Base-by-base conservation (phyloP, 2,113 vertebrate genomes). In the Nerophis ophidion region DNA sequence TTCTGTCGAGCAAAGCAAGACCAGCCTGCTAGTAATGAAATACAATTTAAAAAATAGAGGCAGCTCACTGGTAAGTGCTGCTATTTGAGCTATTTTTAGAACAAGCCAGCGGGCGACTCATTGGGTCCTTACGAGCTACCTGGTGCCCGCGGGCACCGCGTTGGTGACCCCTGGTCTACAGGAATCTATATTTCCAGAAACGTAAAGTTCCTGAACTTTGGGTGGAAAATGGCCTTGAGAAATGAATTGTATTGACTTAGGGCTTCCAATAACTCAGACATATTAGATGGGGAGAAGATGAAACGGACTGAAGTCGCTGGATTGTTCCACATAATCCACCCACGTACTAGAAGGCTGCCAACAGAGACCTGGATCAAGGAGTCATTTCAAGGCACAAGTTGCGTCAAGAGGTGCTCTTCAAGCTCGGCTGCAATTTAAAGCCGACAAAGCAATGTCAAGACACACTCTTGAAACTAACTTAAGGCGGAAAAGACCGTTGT, bases 351-450 rank as follows among this genome's bases (percentile, higher is more conserved):
- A 70, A 56, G 44, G 14, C 44, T 7, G 58, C 63, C 70, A 61
- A 68, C 36, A 61, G 63, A 75, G 66, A 54, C 51, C 48, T 65
- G 36, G 61, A 49, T 55, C 50, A 65, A 53, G 48, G 66, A 62
- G 45, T 57, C 46, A 60, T 47, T 59, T 48, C 38, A 70, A 76
- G 61, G 70, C 35, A 26, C 61, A 35, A 57, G 47, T 19, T 49
- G 48, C 8, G 5, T 49, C 11, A 12, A 14, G 26, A 33, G 49
- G 33, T 50, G 34, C 70, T 48, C 56, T 65, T 66, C 38, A 72
- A 69, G 66, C 47, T 8, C 34, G 8, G 16, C 45, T 40, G 33
- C 48, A 36, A 40, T 56, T 50, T 35, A 34, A 7, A 49, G 38
- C 26, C 45, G 50, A 34, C 42, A 15, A 47, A 46, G 35, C 34